Base-by-base conservation (phyloP, 1,140 invertebrate species). In the Propsilocerus akamusi region DNA sequence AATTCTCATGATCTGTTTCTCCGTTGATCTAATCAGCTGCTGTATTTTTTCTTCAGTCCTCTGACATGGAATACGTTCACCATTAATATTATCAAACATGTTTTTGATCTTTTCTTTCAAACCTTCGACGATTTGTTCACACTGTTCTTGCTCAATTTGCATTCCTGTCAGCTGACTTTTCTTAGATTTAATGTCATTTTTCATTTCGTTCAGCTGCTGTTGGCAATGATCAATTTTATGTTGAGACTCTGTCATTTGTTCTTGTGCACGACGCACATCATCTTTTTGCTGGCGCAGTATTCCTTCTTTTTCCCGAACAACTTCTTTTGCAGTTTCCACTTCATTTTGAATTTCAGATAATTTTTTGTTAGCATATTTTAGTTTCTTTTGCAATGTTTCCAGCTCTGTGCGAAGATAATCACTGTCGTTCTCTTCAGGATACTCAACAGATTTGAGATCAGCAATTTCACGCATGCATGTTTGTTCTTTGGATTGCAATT, bases 161-260 rank as follows among this genome's bases (percentile, higher is more conserved):
- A 64, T 51, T 11, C 60, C 58, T 2, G 30, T 52, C 7, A 59
- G 56, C 26, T 54, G 25, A 8, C 57, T 53, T 48, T 54, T 32
- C 47, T 47, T 52, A 5, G 53, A 53, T 10, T 52, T 53, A 5
- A 56, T 54, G 51, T 64, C 58, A 6, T 56, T 37, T 48, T 53
- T 58, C 5, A 59, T 63, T 32, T 55, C 60, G 4, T 67, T 62
- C 20, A 59, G 20, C 24, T 64, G 62, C 34, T 64, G 34, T 46
- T 65, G 58, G 46, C 63, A 58, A 52, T 64, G 58, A 23, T 59
- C 58, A 51, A 66, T 59, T 32, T 65, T 58, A 52, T 65, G 59
- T 60, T 68, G 49, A 3, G 61, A 48, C 48, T 57, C 56, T 58
- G 52, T 46, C 5, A 58, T 46, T 22, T 64, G 26, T 25, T 41